Evolutionary conservation across 1,140 invertebrate species (phyloP), one percentile per base, ranked within the genome.

Genomic region (Chrysopa pallens): DNA sequence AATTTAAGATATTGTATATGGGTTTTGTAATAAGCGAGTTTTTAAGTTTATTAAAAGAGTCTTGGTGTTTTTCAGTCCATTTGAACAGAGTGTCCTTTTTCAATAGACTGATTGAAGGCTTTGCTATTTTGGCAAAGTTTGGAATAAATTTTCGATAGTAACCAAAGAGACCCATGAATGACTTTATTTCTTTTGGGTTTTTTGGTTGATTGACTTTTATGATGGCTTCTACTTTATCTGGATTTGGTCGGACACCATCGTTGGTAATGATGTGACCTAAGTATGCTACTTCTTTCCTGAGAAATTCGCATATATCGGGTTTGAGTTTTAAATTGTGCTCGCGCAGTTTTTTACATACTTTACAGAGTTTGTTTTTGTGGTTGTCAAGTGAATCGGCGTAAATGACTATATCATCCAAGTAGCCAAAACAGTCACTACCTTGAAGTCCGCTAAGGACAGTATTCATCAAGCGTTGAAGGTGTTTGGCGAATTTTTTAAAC

Each of bases 381-480:
- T 59, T 47, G 43, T 58, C 48, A 27, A 67, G 43, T 13, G 52
- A 53, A 11, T 39, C 46, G 3, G 49, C 48, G 38, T 51, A 65
- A 6, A 66, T 43, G 9, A 67, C 46, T 4, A 64, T 54, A 44
- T 67, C 62, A 39, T 68, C 65, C 12, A 65, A 35, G 42, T 62
- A 60, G n/a, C 57, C 53, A 36, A 58, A 50, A 40, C 50, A 52
- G 17, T 47, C 40, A 28, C 45, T 48, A 29, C 53, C 50, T 45
- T 52, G 51, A 39, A 52, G 43, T 9, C 52, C 52, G 17, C 41
- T 48, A 1, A 58, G 42, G 5, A 55, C 48, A 9, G 42, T 47
- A 41, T 58, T 49, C 53, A 62, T 60, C 9, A 50, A 6, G 38
- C 52, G 23, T 47, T 61, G 50, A 47, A 64, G 13, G 46, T 47